phyloP scores from a whole-genome alignment of 2,797 vertebrate species.

The Liasis olivaceus region DNA sequence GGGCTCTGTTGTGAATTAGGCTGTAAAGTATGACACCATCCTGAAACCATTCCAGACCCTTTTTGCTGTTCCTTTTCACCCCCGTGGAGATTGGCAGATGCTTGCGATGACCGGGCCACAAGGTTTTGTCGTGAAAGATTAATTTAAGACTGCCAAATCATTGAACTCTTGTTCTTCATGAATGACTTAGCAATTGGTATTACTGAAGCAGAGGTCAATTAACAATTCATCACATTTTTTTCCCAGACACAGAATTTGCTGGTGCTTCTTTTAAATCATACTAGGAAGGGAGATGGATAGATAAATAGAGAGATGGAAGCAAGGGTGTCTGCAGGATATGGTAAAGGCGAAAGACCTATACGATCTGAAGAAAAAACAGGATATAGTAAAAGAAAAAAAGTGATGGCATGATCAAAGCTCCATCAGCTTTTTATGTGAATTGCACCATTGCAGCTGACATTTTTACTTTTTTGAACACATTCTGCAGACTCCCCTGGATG shows the following conservation, averaged over 20 bases:
- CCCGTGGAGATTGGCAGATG: conserved; percentile 8
- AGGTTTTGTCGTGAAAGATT: conserved; percentile 2
- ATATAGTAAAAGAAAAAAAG: too few species aligned
- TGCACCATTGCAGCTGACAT: too few species aligned
- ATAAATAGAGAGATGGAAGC: too few species aligned
- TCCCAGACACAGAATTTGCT: conserved; percentile 23
- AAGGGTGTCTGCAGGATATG: too few species aligned
- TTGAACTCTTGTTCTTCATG: conserved; percentile 3
- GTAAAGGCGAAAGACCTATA: too few species aligned
- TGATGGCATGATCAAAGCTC: too few species aligned
- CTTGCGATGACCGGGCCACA: conserved; percentile 17
- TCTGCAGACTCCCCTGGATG: too few species aligned
- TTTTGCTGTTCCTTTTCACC: background rate
- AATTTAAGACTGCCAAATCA: background rate
- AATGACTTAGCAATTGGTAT: conserved; percentile 1
- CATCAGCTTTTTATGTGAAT: too few species aligned
- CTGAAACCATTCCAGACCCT: background rate
- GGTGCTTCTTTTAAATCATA: background rate
- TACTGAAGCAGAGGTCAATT: background rate
- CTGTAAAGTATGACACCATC: background rate
- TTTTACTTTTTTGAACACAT: too few species aligned
- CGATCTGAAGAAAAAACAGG: too few species aligned
- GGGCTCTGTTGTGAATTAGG: background rate
- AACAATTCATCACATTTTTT: conserved; percentile 16
- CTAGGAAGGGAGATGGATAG: too few species aligned